phyloP scores from a whole-genome alignment of 1,140 invertebrate species.

The Andrena cerasifolii region DNA sequence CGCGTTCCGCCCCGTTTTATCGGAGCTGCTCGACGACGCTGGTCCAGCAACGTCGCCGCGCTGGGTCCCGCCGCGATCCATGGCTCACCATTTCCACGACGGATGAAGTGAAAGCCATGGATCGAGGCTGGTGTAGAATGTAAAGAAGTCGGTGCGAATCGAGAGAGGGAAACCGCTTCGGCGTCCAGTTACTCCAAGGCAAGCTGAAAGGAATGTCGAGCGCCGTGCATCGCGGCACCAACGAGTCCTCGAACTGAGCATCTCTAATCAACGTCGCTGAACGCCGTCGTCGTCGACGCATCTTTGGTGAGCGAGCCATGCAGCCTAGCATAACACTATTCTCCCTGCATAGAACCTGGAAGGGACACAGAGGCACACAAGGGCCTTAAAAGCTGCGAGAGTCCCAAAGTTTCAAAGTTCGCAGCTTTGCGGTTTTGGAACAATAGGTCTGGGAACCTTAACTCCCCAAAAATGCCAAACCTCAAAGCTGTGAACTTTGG shows the following conservation, averaged over 20 bases:
- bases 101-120: conserved; percentile 79
- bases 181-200: conserved; percentile 79
- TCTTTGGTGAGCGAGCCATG: conserved; percentile 32
- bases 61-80: neutral
- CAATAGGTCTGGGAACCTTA: too few species aligned
- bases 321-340: too few species aligned
- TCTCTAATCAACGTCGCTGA: conserved; percentile 25
- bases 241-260: conserved; percentile 47
- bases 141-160: conserved; percentile 74
- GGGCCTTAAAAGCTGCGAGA: too few species aligned
- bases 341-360: too few species aligned
- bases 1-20: too few species aligned
- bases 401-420: too few species aligned
- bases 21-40: neutral
- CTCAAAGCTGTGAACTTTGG: too few species aligned
- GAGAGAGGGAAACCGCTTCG: conserved; percentile 74
- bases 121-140: conserved; percentile 77
- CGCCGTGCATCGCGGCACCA: conserved; percentile 69
- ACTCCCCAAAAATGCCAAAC: too few species aligned
- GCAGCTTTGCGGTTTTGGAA: too few species aligned
- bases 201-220: conserved; percentile 78
- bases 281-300: conserved; percentile 20
- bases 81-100: conserved; percentile 45
- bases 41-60: conserved; percentile 26
- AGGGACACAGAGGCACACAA: too few species aligned